Percentiles rank a stretch among this genome's conserved stretches.
These are phyloP conservation scores for Drosophila mulleri DNA, from an alignment of 2,888 invertebrate species.

Conservation along the genomic window DNA sequence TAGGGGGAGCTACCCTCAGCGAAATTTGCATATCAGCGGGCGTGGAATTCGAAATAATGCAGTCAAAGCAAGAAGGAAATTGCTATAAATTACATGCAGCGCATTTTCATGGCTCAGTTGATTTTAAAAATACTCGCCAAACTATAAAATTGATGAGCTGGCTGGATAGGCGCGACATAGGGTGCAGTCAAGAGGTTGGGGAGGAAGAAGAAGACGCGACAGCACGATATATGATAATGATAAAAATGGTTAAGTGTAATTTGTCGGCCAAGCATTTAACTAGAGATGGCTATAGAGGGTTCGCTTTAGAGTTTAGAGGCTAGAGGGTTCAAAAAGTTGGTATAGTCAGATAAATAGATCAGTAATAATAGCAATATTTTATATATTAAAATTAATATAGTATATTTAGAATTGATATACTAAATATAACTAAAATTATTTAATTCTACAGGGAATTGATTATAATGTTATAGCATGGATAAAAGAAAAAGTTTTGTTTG, in stretches of 20 bases:
- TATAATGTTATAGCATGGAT: too few species aligned
- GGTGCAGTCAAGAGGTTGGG: background rate
- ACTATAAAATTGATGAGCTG: conserved; percentile 49
- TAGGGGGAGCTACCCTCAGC: conserved; percentile 6
- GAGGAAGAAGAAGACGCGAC: background rate
- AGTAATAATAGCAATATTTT: too few species aligned
- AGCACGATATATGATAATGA: conserved; percentile 8
- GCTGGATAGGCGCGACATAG: conserved; percentile 7
- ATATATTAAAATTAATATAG: too few species aligned
- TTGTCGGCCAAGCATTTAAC: conserved; percentile 1
- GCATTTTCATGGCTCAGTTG: conserved; percentile 74
- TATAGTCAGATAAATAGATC: too few species aligned
- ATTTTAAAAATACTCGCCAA: conserved; percentile 39
- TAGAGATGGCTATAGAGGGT: background rate
- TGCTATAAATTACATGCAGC: conserved; percentile 69
- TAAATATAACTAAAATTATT: too few species aligned
- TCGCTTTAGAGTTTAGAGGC: too few species aligned
- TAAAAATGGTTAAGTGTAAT: conserved; percentile 16
- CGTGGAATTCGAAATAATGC: conserved; percentile 56
- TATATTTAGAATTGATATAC: too few species aligned
- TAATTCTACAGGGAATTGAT: too few species aligned
- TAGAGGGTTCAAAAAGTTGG: too few species aligned
- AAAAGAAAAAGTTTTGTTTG: too few species aligned
- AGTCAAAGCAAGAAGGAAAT: conserved; percentile 66
- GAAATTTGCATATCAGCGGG: conserved; percentile 56